A percentile compares a stretch with the other conserved stretches of the same genome.
Conservation (phyloP, 2,113 vertebrate species). For the Ageneiosus marmoratus region DNA sequence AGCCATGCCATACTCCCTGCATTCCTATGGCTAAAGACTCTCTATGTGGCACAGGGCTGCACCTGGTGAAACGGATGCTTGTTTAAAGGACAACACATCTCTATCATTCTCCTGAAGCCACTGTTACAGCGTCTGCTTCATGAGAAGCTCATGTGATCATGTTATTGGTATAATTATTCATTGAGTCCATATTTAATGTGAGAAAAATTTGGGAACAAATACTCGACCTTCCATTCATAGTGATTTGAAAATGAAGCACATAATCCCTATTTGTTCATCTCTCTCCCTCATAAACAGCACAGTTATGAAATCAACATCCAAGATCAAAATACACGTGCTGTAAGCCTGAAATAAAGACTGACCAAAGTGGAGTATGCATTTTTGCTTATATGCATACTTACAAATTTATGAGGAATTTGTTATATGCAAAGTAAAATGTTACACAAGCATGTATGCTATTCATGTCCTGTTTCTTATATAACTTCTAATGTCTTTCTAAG, state of each 20-base stretch:
- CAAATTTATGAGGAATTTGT: background rate
- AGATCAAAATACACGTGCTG: background rate
- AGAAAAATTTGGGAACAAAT: background rate
- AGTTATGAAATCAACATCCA: background rate
- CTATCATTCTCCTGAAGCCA: background rate
- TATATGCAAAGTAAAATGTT: background rate
- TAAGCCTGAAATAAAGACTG: constrained; percentile 2
- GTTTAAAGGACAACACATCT: constrained; percentile 7
- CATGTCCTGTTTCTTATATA: no score
- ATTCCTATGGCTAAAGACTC: constrained; percentile 41
- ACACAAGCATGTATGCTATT: background rate
- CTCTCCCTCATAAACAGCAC: background rate
- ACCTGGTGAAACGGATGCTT: background rate
- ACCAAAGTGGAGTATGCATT: background rate
- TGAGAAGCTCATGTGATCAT: no score
- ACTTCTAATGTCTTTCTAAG: no score
- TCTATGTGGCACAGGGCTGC: constrained; percentile 4
- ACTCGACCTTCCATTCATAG: background rate
- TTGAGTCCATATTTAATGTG: background rate
- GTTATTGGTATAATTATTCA: background rate
- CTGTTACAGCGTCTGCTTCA: background rate
- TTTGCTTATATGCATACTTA: background rate
- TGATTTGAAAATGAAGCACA: background rate
- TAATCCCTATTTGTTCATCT: background rate
- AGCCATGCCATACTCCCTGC: constrained; percentile 27